Conservation (phyloP, 1,140 invertebrate genomes). For the Oedothorax gibbosus region DNA sequence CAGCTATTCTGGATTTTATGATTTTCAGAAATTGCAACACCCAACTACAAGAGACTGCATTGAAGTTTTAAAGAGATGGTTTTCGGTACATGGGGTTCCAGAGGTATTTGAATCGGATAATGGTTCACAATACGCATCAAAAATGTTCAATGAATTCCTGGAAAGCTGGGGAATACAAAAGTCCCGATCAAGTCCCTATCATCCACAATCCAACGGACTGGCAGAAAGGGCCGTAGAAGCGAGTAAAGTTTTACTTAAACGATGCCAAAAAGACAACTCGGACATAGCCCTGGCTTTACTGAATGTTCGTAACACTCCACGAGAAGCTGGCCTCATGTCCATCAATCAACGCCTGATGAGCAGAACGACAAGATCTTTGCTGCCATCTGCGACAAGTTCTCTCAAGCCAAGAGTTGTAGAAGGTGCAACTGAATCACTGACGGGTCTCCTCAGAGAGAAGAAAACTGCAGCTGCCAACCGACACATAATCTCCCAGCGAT, state of each 20-base stretch:
- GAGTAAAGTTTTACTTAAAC: neutral
- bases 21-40: no score
- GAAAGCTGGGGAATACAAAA: neutral
- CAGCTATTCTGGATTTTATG: neutral
- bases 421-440: neutral
- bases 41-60: neutral
- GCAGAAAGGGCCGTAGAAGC: slow-evolving; percentile 11
- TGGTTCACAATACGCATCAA: neutral
- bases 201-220: slow-evolving; percentile 11
- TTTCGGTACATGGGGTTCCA: slow-evolving; percentile 8
- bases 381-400: neutral
- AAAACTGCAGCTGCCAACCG: neutral
- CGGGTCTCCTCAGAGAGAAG: neutral
- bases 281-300: neutral
- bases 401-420: neutral
- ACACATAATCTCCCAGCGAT: neutral
- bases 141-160: neutral
- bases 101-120: slow-evolving; percentile 1
- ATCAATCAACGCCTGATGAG: neutral
- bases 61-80: slow-evolving; percentile 3
- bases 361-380: neutral
- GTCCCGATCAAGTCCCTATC: neutral
- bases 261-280: neutral
- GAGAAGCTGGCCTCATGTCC: neutral
- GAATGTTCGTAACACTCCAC: neutral